Conservation (phyloP, 2,113 vertebrate genomes). For the Tupaia chinensis region DNA sequence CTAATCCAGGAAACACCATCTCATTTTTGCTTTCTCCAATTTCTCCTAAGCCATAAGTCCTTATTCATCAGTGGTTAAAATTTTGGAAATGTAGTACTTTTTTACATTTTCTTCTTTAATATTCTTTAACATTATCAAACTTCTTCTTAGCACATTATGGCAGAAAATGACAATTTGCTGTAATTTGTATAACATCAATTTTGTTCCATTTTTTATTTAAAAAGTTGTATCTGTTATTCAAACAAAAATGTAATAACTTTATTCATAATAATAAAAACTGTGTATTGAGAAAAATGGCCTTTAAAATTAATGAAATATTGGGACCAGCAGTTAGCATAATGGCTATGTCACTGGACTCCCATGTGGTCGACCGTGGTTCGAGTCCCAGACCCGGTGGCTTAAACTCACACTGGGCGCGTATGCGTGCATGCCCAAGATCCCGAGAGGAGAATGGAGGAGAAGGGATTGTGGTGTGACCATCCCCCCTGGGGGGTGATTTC, state of each 20-base stretch:
- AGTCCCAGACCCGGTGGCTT: too few species aligned
- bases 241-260: neutral
- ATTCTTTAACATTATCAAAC: neutral
- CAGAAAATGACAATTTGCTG: neutral
- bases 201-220: neutral
- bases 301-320: constrained; percentile 16
- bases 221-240: neutral
- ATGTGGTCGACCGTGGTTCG: too few species aligned
- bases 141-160: neutral
- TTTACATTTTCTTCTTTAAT: neutral
- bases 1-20: constrained; percentile 58
- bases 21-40: constrained; percentile 54
- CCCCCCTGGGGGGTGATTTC: too few species aligned
- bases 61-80: constrained; percentile 58
- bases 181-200: neutral
- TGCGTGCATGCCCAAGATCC: too few species aligned
- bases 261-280: neutral
- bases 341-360: too few species aligned
- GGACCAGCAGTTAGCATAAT: too few species aligned
- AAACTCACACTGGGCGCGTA: too few species aligned
- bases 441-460: too few species aligned
- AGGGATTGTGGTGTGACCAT: too few species aligned
- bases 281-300: neutral
- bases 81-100: neutral
- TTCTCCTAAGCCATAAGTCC: constrained; percentile 44